A percentile compares a stretch with the other conserved stretches of the same genome.
phyloP scores from a whole-genome alignment of 2,888 invertebrate genomes.

The Calameuta filiformis region DNA sequence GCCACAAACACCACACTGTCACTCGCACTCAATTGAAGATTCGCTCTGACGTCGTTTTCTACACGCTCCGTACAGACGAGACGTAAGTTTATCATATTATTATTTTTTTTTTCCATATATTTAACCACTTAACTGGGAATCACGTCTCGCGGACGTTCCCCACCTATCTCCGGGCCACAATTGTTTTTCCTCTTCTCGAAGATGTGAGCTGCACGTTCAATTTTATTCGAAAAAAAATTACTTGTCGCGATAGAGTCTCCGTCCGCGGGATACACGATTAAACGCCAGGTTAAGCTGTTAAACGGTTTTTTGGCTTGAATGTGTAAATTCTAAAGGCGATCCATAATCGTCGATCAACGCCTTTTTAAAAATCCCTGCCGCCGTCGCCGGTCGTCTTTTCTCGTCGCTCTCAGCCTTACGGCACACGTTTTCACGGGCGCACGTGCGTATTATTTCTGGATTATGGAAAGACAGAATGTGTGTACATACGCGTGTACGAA shows the following conservation, averaged over 20 bases:
- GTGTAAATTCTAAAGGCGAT: not conserved
- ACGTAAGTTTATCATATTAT: constrained; percentile 1
- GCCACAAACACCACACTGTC: constrained; percentile 10
- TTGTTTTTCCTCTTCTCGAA: no score
- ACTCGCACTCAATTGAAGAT: not conserved
- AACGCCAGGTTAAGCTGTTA: not conserved
- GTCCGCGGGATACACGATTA: no score
- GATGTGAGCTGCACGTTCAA: no score
- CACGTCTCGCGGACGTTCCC: no score
- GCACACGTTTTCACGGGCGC: not conserved
- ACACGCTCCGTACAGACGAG: constrained; percentile 2
- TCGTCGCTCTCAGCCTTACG: not conserved
- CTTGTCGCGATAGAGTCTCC: no score
- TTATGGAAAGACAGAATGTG: not conserved
- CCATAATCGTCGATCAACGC: not conserved
- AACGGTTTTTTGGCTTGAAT: not conserved
- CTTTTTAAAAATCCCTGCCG: not conserved
- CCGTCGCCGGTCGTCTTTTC: not conserved
- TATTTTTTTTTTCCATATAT: not conserved
- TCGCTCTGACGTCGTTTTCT: not conserved
- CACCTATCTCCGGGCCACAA: no score
- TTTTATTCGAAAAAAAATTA: no score
- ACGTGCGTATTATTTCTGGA: not conserved
- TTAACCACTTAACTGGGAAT: not conserved
- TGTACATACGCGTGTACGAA: not conserved